Evolutionary conservation across 1,140 invertebrate genomes (phyloP), one percentile per base, ranked within the genome.

Genomic region (Rhyzopertha dominica): DNA sequence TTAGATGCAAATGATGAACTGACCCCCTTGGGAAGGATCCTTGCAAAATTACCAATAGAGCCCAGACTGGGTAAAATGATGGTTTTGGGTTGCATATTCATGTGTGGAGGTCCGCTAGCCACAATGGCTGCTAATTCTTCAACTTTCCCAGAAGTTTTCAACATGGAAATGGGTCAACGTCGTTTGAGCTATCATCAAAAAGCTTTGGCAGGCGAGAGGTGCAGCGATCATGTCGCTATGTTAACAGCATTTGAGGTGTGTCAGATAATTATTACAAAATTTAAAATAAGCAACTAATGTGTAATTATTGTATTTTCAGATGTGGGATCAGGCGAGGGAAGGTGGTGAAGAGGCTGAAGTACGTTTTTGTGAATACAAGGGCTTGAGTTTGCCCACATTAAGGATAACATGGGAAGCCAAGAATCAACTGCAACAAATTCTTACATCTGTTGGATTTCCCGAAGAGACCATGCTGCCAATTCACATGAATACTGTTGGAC

Each of bases 1-100:
- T 70, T 98, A 51, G 88, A 95, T 65, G 55, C 63, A 1, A 77
- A 82, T 41, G 90, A 95, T 62, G 85, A 91, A 38, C 65, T 98
- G 18, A 94, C 93, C 0, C 87, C 92, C 0, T 73, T 96, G 1
- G 94, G 93, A 0, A 82, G 83, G 49, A 93, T 96, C 48, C 72
- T 98, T n/a, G 93, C 92, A 1, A 85, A 90, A 47, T 67, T 96
- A 54, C 91, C 93, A 0, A 84, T 96, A 38, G 93, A 96, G 61
- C 93, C 94, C 0, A 78, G 90, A 17, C 73, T 95, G 4, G 93
- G 93, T 1, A 95, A 95, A 71, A 96, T 96, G 92, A 85, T 96
- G 77, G 81, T 97, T 14, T 71, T 96, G 14, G 90, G 88, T 1
- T 81, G 82, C 16, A 82, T 95, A 47, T 85, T 97, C 54, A 78